A percentile compares a stretch with the other conserved stretches of the same genome.
Evolutionary conservation across 30 jellyfish, hydroid and myxozoan species (phyloP).

Genomic region (Pelagia noctiluca): DNA sequence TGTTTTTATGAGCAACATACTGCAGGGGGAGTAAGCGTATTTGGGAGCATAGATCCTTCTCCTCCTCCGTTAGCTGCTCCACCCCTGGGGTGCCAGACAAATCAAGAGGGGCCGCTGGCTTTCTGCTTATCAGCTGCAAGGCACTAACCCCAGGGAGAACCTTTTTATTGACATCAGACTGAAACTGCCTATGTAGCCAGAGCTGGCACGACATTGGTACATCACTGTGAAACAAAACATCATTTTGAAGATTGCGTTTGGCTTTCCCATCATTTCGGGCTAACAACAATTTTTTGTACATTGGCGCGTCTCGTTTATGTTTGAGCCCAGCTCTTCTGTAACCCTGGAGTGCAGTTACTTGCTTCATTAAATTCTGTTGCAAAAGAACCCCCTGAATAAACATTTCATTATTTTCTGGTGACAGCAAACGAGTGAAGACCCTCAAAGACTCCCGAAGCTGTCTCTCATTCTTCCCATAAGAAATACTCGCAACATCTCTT

Average conservation of each 20-base stretch:
- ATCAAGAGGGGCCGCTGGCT: conserved; percentile 84
- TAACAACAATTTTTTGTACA: conserved; percentile 34
- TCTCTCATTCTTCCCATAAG: conserved; percentile 58
- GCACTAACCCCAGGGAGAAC: conserved; percentile 1
- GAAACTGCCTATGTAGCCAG: conserved; percentile 68
- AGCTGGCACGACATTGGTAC: conserved; percentile 61
- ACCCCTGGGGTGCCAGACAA: conserved; percentile 81
- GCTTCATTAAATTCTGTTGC: conserved; percentile 67
- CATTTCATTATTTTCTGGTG: conserved; percentile 79
- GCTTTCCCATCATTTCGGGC: conserved; percentile 47
- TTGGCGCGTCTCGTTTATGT: conserved; percentile 31
- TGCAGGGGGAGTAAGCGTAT: conserved; percentile 76
- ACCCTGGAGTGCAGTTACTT: conserved; percentile 61
- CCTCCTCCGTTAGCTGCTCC: conserved; percentile 77
- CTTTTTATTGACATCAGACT: conserved; percentile 33
- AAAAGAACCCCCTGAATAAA: conserved; percentile 69
- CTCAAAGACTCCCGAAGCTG: conserved; percentile 68
- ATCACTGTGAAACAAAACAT: conserved; percentile 35
- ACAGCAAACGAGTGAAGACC: conserved; percentile 69
- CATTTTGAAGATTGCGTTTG: conserved; percentile 49
- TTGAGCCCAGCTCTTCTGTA: conserved; percentile 82
- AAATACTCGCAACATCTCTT: conserved; percentile 25
- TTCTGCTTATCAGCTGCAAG: conserved; percentile 48
- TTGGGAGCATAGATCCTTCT: conserved; percentile 85
- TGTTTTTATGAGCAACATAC: conserved; percentile 65